Conservation (phyloP, 2,888 invertebrate species). For the Teleiodes luculella region DNA sequence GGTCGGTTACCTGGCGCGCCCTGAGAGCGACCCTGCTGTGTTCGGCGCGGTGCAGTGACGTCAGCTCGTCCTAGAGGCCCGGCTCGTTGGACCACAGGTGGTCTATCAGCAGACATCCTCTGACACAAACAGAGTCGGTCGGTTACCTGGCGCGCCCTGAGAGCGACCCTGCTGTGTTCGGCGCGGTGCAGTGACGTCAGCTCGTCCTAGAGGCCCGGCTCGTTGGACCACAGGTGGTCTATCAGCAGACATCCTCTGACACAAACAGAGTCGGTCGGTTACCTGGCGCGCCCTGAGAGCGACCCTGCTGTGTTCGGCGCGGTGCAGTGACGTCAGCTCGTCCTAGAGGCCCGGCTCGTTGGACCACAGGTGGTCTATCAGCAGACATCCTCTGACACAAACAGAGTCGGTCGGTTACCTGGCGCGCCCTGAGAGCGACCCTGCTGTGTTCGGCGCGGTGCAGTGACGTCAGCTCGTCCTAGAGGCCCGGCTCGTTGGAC, state of each 20-base stretch:
- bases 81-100: conserved; percentile 97
- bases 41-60: conserved; percentile 93
- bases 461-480: conserved; percentile 92
- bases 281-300: conserved; percentile 89
- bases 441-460: conserved; percentile 96
- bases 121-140: no score
- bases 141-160: conserved; percentile 86
- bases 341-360: conserved; percentile 96
- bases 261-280: no score
- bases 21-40: conserved; percentile 94
- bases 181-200: conserved; percentile 94
- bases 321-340: conserved; percentile 93
- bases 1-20: conserved; percentile 81
- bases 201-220: conserved; percentile 95
- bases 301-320: conserved; percentile 95
- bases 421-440: conserved; percentile 90
- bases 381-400: no score
- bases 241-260: no score
- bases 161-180: conserved; percentile 95
- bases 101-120: no score
- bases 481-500: conserved; percentile 96
- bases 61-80: conserved; percentile 93
- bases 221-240: conserved; percentile 95
- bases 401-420: conserved; percentile 69
- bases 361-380: conserved; percentile 94